Conservation (phyloP, 2,888 invertebrate genomes). For the Agonopterix subpropinquella region DNA sequence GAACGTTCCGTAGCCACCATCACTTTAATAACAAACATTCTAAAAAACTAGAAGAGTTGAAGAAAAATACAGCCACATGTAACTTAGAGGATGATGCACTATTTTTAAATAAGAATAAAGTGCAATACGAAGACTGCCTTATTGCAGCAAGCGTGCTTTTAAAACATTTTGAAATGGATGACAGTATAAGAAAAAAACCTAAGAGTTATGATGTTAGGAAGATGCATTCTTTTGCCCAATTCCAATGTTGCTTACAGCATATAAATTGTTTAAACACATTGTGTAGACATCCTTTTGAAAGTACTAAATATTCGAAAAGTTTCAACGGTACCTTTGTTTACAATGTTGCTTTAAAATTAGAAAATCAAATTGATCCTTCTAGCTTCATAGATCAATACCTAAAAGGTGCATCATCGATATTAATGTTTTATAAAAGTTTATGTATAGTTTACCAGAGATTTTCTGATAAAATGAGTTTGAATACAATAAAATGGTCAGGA, state of each 20-base stretch:
- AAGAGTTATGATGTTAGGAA: slow-evolving; percentile 73
- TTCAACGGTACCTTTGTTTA: slow-evolving; percentile 87
- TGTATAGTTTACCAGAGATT: slow-evolving; percentile 34
- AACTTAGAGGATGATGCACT: slow-evolving; percentile 32
- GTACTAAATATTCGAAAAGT: slow-evolving; percentile 75
- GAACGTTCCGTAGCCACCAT: slow-evolving; percentile 64
- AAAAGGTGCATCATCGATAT: slow-evolving; percentile 44
- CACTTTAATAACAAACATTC: slow-evolving; percentile 65
- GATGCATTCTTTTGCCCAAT: slow-evolving; percentile 79
- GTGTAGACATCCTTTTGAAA: slow-evolving; percentile 75
- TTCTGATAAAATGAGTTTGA: slow-evolving; percentile 37
- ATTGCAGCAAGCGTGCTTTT: slow-evolving; percentile 75
- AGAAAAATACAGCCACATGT: slow-evolving; percentile 17
- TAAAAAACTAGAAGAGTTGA: slow-evolving; percentile 46
- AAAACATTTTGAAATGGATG: slow-evolving; percentile 75
- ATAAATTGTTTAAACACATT: slow-evolving; percentile 79
- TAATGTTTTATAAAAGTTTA: slow-evolving; percentile 52
- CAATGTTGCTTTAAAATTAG: slow-evolving; percentile 80
- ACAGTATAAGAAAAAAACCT: slow-evolving; percentile 65
- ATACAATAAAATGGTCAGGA: slow-evolving; percentile 28
- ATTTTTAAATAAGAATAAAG: slow-evolving; percentile 60
- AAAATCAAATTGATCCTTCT: slow-evolving; percentile 69
- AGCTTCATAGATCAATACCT: slow-evolving; percentile 71
- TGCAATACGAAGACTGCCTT: slow-evolving; percentile 75
- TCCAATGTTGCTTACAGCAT: slow-evolving; percentile 78